phyloP scores from a whole-genome alignment of 2,797 vertebrate genomes.

The Heterohyrax brucei region DNA sequence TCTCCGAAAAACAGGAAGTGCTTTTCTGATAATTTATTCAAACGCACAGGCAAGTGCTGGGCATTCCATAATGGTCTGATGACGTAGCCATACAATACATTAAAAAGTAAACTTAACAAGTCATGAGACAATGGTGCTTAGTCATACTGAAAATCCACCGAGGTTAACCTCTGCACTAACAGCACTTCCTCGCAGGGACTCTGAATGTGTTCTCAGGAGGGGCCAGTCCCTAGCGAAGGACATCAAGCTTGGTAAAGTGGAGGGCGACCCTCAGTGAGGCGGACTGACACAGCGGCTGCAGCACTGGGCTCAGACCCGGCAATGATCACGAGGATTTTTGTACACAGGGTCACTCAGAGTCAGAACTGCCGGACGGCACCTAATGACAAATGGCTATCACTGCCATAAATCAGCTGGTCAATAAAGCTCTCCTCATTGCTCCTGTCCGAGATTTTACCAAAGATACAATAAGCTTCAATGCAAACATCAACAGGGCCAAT shows the following conservation, averaged over 20 bases:
- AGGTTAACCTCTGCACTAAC: not conserved
- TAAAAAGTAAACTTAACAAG: constrained; percentile 3
- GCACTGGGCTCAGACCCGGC: no score
- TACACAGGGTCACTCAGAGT: no score
- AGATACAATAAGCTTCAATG: constrained; percentile 1
- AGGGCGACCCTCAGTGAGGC: no score
- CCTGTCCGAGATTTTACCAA: not conserved
- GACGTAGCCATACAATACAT: constrained; percentile 27
- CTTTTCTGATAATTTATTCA: constrained; percentile 17
- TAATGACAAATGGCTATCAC: not conserved
- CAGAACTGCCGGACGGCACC: no score
- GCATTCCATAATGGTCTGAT: not conserved
- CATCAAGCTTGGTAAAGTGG: no score
- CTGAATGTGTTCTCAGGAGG: no score
- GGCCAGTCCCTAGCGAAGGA: no score
- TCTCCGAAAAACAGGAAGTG: constrained; percentile 7
- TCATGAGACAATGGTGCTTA: constrained; percentile 6
- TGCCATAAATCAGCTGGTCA: constrained; percentile 6
- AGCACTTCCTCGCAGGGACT: not conserved
- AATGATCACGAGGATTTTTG: no score
- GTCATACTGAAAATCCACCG: not conserved
- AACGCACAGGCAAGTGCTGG: not conserved
- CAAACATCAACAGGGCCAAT: not conserved
- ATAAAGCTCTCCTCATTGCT: constrained; percentile 41
- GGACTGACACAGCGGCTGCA: no score